Evolutionary conservation across 2,797 vertebrate genomes (phyloP).

Genomic region (Anabas testudineus): DNA sequence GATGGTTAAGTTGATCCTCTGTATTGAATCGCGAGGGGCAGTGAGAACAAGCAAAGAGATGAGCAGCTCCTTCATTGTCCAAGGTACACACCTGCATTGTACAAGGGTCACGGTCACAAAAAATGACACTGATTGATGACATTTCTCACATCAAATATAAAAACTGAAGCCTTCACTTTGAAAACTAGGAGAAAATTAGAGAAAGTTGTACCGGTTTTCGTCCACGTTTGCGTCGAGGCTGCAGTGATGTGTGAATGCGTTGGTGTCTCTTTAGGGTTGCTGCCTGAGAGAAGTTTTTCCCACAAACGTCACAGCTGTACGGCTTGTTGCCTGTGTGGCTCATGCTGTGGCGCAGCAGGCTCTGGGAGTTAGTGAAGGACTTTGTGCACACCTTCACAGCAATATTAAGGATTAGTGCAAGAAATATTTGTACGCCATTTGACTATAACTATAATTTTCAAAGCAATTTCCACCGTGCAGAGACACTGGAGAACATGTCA

Average conservation of each 20-base stretch:
- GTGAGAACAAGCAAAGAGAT: constrained; percentile 85
- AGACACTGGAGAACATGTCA: constrained; percentile 44
- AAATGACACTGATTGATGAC: not conserved
- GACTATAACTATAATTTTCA: not conserved
- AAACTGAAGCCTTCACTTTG: not conserved
- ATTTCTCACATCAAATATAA: not conserved
- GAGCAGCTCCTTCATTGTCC: constrained; percentile 68
- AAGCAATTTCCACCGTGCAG: constrained; percentile 24
- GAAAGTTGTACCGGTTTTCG: constrained; percentile 75
- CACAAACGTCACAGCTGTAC: constrained; percentile 87
- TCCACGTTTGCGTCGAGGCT: constrained; percentile 75
- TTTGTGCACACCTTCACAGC: constrained; percentile 85
- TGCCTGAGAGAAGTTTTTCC: constrained; percentile 85
- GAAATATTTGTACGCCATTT: not conserved
- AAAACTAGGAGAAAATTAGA: not conserved
- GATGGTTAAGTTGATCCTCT: constrained; percentile 84
- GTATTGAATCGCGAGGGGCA: constrained; percentile 91
- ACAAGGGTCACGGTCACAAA: constrained; percentile 16
- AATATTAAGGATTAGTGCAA: constrained; percentile 45
- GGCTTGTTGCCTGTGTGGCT: constrained; percentile 89
- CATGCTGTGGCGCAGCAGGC: constrained; percentile 91
- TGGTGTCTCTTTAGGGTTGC: constrained; percentile 91
- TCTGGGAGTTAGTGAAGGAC: constrained; percentile 91
- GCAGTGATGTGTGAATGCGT: constrained; percentile 79
- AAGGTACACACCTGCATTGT: constrained; percentile 60